Conservation (phyloP, 2,888 invertebrate genomes). For the Caenorhabditis imperialis region DNA sequence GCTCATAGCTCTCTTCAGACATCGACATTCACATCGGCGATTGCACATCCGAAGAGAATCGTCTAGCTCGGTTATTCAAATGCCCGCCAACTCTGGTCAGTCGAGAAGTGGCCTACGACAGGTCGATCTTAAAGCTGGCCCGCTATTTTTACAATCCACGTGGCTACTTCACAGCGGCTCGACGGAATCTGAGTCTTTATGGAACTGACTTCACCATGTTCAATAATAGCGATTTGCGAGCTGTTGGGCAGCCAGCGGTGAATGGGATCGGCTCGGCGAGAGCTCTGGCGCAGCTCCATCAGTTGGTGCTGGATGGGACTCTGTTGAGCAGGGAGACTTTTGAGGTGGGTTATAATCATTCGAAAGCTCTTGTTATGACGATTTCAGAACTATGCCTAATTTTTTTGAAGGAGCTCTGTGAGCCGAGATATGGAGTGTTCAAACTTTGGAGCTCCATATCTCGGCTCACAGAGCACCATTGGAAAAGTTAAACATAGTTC, state of each 20-base stretch:
- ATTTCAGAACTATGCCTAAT: too few species aligned
- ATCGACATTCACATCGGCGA: conserved; percentile 78
- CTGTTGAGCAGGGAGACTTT: conserved; percentile 57
- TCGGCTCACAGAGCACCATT: too few species aligned
- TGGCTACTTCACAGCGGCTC: conserved; percentile 51
- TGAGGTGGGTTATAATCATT: conserved; percentile 39
- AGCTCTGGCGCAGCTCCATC: conserved; percentile 76
- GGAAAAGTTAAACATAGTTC: too few species aligned
- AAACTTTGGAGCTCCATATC: too few species aligned
- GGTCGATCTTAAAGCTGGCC: conserved; percentile 51
- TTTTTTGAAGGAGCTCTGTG: too few species aligned
- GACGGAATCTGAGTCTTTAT: conserved; percentile 51
- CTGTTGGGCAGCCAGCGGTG: conserved; percentile 74
- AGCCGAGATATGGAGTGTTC: too few species aligned
- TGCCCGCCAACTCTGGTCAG: conserved; percentile 45
- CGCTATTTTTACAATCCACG: conserved; percentile 56
- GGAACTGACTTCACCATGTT: conserved; percentile 61
- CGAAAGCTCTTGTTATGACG: too few species aligned
- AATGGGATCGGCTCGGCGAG: conserved; percentile 77
- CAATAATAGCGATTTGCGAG: conserved; percentile 74
- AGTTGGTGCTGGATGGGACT: conserved; percentile 76
- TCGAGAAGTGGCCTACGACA: conserved; percentile 54
- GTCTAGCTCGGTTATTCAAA: conserved; percentile 66
- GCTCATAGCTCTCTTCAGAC: conserved; percentile 63
- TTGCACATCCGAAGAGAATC: conserved; percentile 70